Base-by-base conservation (phyloP, 2,797 vertebrate genomes). In the Pipistrellus pipistrellus region DNA sequence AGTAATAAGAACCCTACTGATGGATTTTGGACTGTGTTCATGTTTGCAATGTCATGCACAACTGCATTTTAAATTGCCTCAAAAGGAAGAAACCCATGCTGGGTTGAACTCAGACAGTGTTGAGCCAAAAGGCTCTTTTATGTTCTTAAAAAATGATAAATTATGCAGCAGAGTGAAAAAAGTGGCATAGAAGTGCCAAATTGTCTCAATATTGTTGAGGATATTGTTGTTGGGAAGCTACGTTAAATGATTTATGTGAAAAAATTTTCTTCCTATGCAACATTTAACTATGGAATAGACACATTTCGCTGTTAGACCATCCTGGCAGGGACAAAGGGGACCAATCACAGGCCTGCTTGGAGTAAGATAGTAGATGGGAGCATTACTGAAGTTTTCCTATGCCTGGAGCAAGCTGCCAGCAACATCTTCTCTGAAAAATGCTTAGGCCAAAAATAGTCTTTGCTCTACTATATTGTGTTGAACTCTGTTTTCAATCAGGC, bases 351-450 rank as follows among this genome's bases (percentile, higher is more conserved):
- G 10, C 44, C 27, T 38, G 51, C 53, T 66, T 73, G 10, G 71
- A 78, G 46, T 13, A 10, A 53, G 81, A 76, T 32, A 27, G n/a
- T n/a, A 11, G 7, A 46, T 1, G 6, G 20, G 51, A 87, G 38
- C 12, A 51, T 64, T 23, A 21, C 82, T 35, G 12, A 75, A 18
- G 4, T 64, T 41, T 94, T 48, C 82, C 32, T 17, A n/a, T 14
- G 21, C 55, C 62, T 53, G 44, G 84, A 73, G 30, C 66, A 94
- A 77, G 83, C 13, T 90, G 53, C 6, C 17, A 53, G 71, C 13
- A 92, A 83, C n/a, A 69, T 80, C 80, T 85, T 89, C 88, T 90
- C 71, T 76, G 73, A 76, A 88, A 95, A 88, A 48, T 32, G 25
- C 55, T 87, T 20, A 20, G 51, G 69, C 38, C 88, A 51, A 87